Percentiles rank a stretch among this genome's conserved stretches.
These are phyloP conservation scores for Lytechinus pictus DNA, from an alignment of 35 echinoderm and acorn worm genomes.

Conservation along the genomic window DNA sequence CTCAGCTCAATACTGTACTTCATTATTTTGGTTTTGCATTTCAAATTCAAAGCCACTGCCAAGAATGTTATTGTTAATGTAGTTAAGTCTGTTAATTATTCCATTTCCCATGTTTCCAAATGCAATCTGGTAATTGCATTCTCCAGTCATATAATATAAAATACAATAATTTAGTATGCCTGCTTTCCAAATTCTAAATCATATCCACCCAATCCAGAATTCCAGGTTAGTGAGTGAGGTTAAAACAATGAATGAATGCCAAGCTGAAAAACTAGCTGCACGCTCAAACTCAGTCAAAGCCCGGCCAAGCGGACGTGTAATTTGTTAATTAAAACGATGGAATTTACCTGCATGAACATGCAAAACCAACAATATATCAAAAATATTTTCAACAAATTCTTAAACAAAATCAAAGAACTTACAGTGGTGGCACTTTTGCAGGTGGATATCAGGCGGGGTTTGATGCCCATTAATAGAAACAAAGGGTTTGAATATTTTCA, in stretches of 20 bases:
- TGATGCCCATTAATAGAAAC: slow-evolving; percentile 45
- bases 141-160: background rate
- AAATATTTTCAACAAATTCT: background rate
- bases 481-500: slow-evolving; percentile 62
- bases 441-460: slow-evolving; percentile 33
- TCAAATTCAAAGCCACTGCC: too few relatives aligned
- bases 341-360: slow-evolving; percentile 37
- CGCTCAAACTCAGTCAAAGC: background rate
- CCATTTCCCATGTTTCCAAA: too few relatives aligned
- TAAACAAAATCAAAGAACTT: slow-evolving; percentile 33
- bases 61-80: too few relatives aligned
- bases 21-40: too few relatives aligned
- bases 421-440: slow-evolving; percentile 25
- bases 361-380: background rate
- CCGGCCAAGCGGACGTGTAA: slow-evolving; percentile 48
- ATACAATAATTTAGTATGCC: background rate
- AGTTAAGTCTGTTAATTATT: too few relatives aligned
- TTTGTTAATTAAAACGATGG: slow-evolving; percentile 62
- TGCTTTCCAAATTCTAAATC: background rate
- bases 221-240: background rate
- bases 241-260: background rate
- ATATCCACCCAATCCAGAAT: background rate
- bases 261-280: background rate
- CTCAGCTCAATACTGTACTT: too few relatives aligned
- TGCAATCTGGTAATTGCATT: too few relatives aligned